Evolutionary conservation across 2,888 invertebrate species (phyloP), one percentile per base, ranked within the genome.

Genomic region (Lithophane leautieri): DNA sequence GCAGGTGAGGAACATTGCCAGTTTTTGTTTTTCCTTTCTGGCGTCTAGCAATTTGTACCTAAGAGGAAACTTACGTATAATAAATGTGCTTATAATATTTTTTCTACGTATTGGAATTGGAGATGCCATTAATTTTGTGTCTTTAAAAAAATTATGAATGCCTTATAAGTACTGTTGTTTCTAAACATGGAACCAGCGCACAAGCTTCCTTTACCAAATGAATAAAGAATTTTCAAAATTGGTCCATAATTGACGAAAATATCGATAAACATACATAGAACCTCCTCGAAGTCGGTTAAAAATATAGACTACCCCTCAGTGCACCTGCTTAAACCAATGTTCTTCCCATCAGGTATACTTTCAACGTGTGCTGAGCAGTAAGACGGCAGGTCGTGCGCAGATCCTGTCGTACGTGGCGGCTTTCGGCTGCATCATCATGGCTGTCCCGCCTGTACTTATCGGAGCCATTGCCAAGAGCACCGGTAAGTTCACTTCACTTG

Each of bases 391-490:
- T 12, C 97, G 99, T 73, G 99, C 99, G 61, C 99, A 99, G 96
- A 94, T 99, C 72, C 97, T 99, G 87, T 99, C 99, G 44, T 99
- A 99, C 95, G 99, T 99, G 70, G 99, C 99, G 1, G 99, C 99
- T 12, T 96, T 98, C 82, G 99, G 99, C 34, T 99, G 99, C 95
- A 97, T 99, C 90, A 96, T 99, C 90, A 99, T 99, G 99, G 99
- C 99, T 67, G 98, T 99, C 88, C 99, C 99, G 54, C 99, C 99
- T 4, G 98, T 99, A 76, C 97, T 99, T 78, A 99, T 99, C 90
- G 99, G 99, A 83, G 99, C 99, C 82, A 99, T 99, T 89, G 99
- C 99, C 70, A 98, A 99, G 96, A 98, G 98, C 85, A 99, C 99
- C 88, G 97, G 99, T 99, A 93, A 97, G 81, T 72, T 8, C 11